Evolutionary conservation across 2,888 invertebrate species (phyloP).

Genomic region (Clepsis dumicolana): DNA sequence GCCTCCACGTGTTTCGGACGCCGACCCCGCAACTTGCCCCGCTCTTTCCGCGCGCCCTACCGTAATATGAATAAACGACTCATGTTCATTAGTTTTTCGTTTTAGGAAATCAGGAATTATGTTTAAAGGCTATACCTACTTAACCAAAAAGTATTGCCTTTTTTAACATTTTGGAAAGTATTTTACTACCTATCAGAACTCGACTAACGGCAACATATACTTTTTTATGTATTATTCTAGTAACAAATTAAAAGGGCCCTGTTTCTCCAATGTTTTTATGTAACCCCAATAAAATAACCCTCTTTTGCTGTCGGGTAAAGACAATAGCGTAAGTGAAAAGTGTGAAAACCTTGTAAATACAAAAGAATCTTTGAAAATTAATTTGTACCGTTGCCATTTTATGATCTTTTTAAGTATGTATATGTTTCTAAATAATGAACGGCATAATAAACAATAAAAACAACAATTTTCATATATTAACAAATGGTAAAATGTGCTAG

Average conservation of each 20-base stretch:
- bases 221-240: too few species aligned
- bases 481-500: background rate
- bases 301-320: too few species aligned
- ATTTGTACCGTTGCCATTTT: background rate
- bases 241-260: too few species aligned
- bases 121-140: background rate
- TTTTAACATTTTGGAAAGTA: background rate
- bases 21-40: constrained; percentile 71
- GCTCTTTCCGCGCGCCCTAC: constrained; percentile 61
- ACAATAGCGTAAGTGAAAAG: too few species aligned
- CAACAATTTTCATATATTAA: background rate
- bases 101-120: constrained; percentile 21
- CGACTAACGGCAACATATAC: background rate
- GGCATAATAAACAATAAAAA: background rate
- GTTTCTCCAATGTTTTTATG: too few species aligned
- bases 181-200: background rate
- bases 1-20: constrained; percentile 83
- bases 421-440: background rate
- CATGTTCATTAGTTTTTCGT: constrained; percentile 39
- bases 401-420: background rate
- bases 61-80: constrained; percentile 42
- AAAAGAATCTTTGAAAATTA: background rate
- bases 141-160: background rate
- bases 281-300: too few species aligned
- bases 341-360: too few species aligned